Percentiles rank a stretch among this genome's conserved stretches.
These are phyloP conservation scores for Orthosia gothica DNA, from an alignment of 2,888 invertebrate species.

Conservation along the genomic window DNA sequence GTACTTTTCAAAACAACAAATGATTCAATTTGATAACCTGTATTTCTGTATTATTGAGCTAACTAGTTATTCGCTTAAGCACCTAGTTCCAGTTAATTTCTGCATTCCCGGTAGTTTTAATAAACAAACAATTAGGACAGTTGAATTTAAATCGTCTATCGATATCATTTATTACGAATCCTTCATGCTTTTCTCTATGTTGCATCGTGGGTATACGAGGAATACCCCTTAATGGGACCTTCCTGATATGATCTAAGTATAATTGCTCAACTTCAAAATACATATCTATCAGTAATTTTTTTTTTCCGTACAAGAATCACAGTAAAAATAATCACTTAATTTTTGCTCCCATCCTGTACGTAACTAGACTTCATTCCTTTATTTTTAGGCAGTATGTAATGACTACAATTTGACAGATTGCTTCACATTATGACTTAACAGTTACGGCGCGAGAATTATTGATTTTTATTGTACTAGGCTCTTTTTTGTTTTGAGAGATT, in stretches of 20 bases:
- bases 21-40: no score
- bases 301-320: not conserved
- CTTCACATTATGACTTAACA: slow-evolving; percentile 40
- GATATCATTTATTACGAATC: no score
- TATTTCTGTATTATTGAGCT: no score
- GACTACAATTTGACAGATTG: slow-evolving; percentile 42
- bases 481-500: slow-evolving; percentile 6
- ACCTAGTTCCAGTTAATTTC: no score
- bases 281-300: not conserved
- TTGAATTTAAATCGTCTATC: no score
- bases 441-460: slow-evolving; percentile 10
- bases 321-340: not conserved
- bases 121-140: no score
- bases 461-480: not conserved
- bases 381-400: slow-evolving; percentile 33
- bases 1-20: no score
- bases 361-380: slow-evolving; percentile 41
- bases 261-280: not conserved
- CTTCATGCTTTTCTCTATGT: no score
- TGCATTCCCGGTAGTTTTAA: no score
- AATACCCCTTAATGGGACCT: no score
- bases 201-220: no score
- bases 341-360: not conserved
- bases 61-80: no score
- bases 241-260: not conserved